Base-by-base conservation (phyloP, 2,113 vertebrate species). In the Hemibagrus wyckioides region DNA sequence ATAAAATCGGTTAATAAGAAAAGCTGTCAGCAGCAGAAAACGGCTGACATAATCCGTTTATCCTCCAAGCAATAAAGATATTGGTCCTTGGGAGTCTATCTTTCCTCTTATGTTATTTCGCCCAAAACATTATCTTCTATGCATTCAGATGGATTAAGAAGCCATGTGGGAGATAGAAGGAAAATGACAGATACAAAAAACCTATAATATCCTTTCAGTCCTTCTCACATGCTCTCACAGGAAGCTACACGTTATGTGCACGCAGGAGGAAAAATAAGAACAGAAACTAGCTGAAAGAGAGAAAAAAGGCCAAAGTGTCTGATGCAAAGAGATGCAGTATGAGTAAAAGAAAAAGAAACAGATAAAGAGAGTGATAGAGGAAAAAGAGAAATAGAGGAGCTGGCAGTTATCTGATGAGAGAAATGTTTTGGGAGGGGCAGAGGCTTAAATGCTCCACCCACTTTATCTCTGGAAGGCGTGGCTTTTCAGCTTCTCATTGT, bases 1-100 rank as follows among this genome's bases (percentile, higher is more conserved):
- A 98, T 98, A 99, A 99, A 99, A 99, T 99, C 98, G 97, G 97
- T 99, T 99, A 99, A 99, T 99, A 99, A 99, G 98, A 99, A 99
- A 99, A 99, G 98, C 98, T 99, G 98, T 99, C 98, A 99, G 98
- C 97, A 97, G 98, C 97, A 99, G 97, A 99, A 99, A 99, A 99
- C 97, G 98, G 97, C 97, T 99, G 98, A 99, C 97, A 99, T 99
- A 99, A 99, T 99, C 98, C 97, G 98, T 99, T 99, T 99, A 99
- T 99, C 98, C 98, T 98, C 97, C 97, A 95, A 99, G 98, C 98
- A 99, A 99, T 99, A 98, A 99, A 99, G 98, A 99, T 99, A 99
- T 98, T 99, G 98, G 98, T 99, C 98, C 98, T 99, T 98, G 98
- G 98, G 97, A 99, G 97, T 99, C 97, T 99, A 99, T 99, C 98